Conservation (phyloP, 2,888 invertebrate species). For the Coelinius sp. region DNA sequence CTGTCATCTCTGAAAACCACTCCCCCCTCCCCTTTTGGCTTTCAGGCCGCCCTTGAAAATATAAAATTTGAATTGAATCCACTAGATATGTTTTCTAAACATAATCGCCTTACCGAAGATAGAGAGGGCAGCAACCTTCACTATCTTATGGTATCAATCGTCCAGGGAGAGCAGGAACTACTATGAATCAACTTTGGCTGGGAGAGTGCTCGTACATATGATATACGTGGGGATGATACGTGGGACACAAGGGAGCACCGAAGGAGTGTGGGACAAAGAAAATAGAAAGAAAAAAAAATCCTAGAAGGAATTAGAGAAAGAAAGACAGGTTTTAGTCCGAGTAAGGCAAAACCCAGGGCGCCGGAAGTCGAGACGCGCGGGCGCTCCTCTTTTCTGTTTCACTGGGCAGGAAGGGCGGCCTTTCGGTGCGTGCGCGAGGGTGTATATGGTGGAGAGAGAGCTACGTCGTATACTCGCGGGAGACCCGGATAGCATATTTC, state of each 20-base stretch:
- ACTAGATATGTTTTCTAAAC: neutral
- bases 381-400: constrained; percentile 11
- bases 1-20: too few species aligned
- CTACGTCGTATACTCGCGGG: constrained; percentile 46
- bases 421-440: constrained; percentile 30
- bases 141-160: constrained; percentile 54
- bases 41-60: too few species aligned
- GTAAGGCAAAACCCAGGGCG: constrained; percentile 40
- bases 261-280: constrained; percentile 17
- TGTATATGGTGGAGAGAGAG: constrained; percentile 21
- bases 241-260: constrained; percentile 30
- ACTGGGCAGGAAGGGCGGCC: constrained; percentile 27
- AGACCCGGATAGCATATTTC: constrained; percentile 41
- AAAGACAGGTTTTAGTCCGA: constrained; percentile 30
- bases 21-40: too few species aligned
- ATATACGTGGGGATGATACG: constrained; percentile 43
- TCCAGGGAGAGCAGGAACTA: constrained; percentile 12
- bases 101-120: neutral
- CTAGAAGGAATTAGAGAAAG: neutral
- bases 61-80: neutral
- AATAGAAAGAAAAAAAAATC: neutral
- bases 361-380: constrained; percentile 45
- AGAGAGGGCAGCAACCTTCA: constrained; percentile 52
- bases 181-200: constrained; percentile 12
- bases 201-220: constrained; percentile 7